Percentiles rank a stretch among this genome's conserved stretches.
These are phyloP conservation scores for Agrypnus murinus DNA, from an alignment of 2,888 invertebrate genomes.

Conservation along the genomic window DNA sequence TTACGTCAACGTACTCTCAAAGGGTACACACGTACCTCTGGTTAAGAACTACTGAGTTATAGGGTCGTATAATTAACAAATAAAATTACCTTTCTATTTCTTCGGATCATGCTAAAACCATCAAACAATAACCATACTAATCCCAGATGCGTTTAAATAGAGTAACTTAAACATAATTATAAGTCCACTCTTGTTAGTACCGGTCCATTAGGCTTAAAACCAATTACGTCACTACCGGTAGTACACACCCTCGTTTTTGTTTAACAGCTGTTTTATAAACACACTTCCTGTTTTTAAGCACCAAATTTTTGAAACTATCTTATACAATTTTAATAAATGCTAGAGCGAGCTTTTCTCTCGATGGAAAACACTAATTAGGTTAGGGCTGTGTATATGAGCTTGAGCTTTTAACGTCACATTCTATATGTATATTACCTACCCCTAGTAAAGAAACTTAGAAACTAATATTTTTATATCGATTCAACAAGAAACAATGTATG, in stretches of 20 bases:
- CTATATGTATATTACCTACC: too few species aligned
- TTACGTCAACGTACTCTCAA: too few species aligned
- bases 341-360: not conserved
- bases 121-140: slow-evolving; percentile 52
- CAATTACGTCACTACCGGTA: slow-evolving; percentile 49
- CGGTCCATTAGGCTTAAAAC: slow-evolving; percentile 48
- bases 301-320: not conserved
- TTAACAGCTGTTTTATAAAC: slow-evolving; percentile 30
- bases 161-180: slow-evolving; percentile 47
- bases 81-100: slow-evolving; percentile 64
- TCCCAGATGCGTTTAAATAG: slow-evolving; percentile 47
- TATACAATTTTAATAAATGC: not conserved
- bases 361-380: not conserved
- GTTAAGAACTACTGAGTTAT: too few species aligned
- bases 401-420: not conserved
- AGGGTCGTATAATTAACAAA: too few species aligned
- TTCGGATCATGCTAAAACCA: slow-evolving; percentile 61
- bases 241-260: slow-evolving; percentile 49
- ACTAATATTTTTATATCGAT: slow-evolving; percentile 38
- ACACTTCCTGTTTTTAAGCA: slow-evolving; percentile 39
- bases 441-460: not conserved
- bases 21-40: too few species aligned
- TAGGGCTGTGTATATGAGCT: not conserved
- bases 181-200: slow-evolving; percentile 51
- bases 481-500: slow-evolving; percentile 43